Base-by-base conservation (phyloP, 2,797 vertebrate species). In the Cephalopachus bancanus region DNA sequence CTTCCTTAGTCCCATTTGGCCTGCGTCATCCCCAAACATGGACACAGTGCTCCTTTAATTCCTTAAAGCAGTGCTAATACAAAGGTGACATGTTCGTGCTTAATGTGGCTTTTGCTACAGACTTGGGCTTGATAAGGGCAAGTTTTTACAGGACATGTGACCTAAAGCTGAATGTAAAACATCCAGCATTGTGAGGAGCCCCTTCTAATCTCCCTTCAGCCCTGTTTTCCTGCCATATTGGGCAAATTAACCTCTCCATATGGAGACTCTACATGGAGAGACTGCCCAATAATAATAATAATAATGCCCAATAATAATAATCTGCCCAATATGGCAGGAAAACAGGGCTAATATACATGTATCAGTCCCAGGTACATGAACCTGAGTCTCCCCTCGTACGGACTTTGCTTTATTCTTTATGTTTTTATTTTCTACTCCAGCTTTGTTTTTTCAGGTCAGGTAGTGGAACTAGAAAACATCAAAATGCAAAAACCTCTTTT, bases 391-490 rank as follows among this genome's bases (percentile, higher is more conserved):
- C 44, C 44, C 4, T 44, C 44, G 5, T 44, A 44, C 44, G 44
- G 44, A 44, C 44, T 44, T 44, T 14, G 30, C 79, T 89, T 95
- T 78, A 64, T 62, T 94, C 53, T 80, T 67, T 33, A 74, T 5
- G 17, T 85, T 94, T 90, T 87, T 95, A 89, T 49, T 64, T 55
- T 87, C 26, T 55, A 33, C 71, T 89, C 33, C 74, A 57, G 64
- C 28, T 81, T 92, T 33, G 16, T 17, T 55, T 86, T 89, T 94
- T 85, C n/a, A 62, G 51, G 74, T 57, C 81, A 95, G 60, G 22
- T 55, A 83, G 44, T 28, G 26, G 10, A 79, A 93, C 55, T 92
- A 87, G 60, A 95, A 95, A 94, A 92, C 53, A 53, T 79, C 67
- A 83, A 84, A 83, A 90, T 1, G 80, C 20, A 30, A 94, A 95